These are phyloP conservation scores for Myzus persicae DNA, from an alignment of 1,140 invertebrate species.

Conservation along the genomic window DNA sequence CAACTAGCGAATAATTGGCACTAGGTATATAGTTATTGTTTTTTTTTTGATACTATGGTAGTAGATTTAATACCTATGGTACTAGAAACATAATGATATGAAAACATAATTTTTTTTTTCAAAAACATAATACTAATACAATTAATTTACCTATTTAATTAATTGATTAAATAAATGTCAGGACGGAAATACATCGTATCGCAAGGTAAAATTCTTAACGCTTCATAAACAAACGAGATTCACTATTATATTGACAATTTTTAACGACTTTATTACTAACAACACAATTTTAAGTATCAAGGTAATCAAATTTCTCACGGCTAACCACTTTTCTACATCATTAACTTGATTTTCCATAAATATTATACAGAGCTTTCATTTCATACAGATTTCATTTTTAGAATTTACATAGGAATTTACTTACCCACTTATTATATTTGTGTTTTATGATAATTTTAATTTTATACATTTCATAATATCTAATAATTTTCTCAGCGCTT, in stretches of 20 bases:
- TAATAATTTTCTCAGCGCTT: too few relatives aligned
- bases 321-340: background rate
- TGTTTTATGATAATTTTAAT: background rate
- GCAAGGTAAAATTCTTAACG: conserved; percentile 4
- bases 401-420: background rate
- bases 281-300: conserved; percentile 9
- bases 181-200: background rate
- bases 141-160: background rate
- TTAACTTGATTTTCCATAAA: background rate
- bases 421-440: background rate
- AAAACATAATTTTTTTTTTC: background rate
- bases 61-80: background rate
- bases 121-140: too few relatives aligned
- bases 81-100: background rate
- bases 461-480: background rate
- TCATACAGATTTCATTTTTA: background rate
- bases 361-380: background rate
- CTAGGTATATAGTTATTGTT: background rate
- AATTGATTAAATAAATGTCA: background rate
- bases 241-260: background rate
- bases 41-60: background rate
- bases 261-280: background rate
- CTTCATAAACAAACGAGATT: background rate
- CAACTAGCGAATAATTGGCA: background rate
- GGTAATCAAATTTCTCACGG: background rate